Conservation (phyloP, 2,113 vertebrate species). For the Ellobius talpinus region DNA sequence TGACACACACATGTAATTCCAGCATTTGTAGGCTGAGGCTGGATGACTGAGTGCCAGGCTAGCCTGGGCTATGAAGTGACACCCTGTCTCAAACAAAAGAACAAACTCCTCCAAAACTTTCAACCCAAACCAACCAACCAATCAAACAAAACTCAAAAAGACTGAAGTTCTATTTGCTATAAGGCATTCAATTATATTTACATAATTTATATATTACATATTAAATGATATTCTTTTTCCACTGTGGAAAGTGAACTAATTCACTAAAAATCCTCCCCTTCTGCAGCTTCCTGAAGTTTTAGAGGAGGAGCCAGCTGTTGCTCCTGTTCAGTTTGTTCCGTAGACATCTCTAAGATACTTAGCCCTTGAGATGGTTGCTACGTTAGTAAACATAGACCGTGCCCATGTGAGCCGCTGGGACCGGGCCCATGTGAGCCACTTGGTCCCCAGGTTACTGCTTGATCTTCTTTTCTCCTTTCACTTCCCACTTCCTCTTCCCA, state of each 20-base stretch:
- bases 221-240: neutral
- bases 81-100: neutral
- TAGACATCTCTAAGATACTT: neutral
- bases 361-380: neutral
- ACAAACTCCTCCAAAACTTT: neutral
- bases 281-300: slow-evolving; percentile 30
- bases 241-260: neutral
- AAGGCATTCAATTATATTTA: neutral
- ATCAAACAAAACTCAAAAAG: neutral
- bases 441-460: neutral
- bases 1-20: too few relatives aligned
- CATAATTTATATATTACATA: neutral
- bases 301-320: neutral
- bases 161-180: neutral
- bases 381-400: neutral
- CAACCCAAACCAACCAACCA: neutral
- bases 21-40: neutral
- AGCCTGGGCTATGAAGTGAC: neutral
- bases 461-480: neutral
- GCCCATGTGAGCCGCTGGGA: neutral
- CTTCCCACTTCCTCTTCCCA: accelerated
- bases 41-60: too few relatives aligned
- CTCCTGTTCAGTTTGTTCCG: neutral
- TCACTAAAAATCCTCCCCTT: neutral
- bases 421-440: neutral